Base-by-base conservation (phyloP, 2,797 vertebrate genomes). In the Pyrrhura leucotis region DNA sequence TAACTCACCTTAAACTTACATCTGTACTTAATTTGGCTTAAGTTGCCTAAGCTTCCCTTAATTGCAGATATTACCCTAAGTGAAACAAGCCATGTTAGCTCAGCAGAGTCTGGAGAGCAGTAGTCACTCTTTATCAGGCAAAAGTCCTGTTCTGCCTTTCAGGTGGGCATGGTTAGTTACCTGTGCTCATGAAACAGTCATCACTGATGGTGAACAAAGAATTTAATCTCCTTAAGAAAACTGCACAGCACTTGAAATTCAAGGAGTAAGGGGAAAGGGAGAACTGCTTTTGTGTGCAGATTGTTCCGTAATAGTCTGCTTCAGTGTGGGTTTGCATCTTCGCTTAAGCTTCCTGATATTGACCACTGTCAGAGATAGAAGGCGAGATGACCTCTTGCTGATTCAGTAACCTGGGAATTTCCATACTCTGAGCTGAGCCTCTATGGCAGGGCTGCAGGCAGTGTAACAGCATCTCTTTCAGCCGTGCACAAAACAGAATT, bases 21-120 rank as follows among this genome's bases (percentile, higher is more conserved):
- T 84, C 88, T 93, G 54, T 82, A 69, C 33, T 79, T 88, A 79
- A 85, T 94, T 91, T 94, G 83, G 39, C 54, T 91, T 87, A 63
- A 50, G 59, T 91, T 51, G 39, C 74, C 42, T 79, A 56, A 74
- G 58, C 88, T 94, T 89, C 40, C 40, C 14, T 85, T 91, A 78
- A 90, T 54, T 94, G 77, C 25, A 72, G 62, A 18, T 73, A 20
- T 14, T 10, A 80, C 28, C 25, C 50, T 25, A 40, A 54, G 69
- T 86, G 67, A 94, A 91, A 67, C 72, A 95, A 91, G 67, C 77
- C 47, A 2, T 86, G 39, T 85, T 85, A 86, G 11, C 80, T 86
- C 42, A 69, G 59, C 14, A 47, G 69, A 67, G 73, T 29, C 63
- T 87, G 72, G 87, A 88, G 79, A 74, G 47, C 50, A 45, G 65